phyloP scores from a whole-genome alignment of 1,140 invertebrate genomes.

The Drosophila teissieri region DNA sequence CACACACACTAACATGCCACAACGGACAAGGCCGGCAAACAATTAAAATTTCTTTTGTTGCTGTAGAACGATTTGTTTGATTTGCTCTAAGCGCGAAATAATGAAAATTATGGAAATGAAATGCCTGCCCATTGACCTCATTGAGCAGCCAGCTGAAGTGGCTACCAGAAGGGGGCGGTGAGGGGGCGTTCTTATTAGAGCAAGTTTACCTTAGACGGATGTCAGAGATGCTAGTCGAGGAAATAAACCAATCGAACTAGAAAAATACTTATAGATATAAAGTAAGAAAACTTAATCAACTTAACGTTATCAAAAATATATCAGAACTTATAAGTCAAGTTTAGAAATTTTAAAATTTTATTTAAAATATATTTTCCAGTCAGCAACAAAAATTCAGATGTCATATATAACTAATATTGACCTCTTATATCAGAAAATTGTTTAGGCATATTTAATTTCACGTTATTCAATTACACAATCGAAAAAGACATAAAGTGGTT shows the following conservation, averaged over 20 bases:
- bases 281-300: no score
- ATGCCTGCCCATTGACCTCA: conserved; percentile 76
- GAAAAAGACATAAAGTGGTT: not conserved
- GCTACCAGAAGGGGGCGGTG: conserved; percentile 8
- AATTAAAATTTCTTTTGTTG: conserved; percentile 66
- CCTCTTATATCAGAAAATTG: no score
- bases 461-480: not conserved
- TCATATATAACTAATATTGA: no score
- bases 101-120: conserved; percentile 72
- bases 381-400: no score
- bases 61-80: conserved; percentile 68
- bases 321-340: no score
- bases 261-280: no score
- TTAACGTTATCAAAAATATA: no score
- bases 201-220: conserved; percentile 17
- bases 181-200: no score
- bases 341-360: no score
- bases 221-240: conserved; percentile 6
- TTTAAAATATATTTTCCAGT: no score
- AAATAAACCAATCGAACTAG: not conserved
- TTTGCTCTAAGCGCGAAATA: conserved; percentile 74
- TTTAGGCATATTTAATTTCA: no score
- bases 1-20: not conserved
- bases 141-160: conserved; percentile 63
- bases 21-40: conserved; percentile 52